These are phyloP conservation scores for Cotesia chilonis DNA, from an alignment of 1,140 invertebrate species.

Conservation along the genomic window DNA sequence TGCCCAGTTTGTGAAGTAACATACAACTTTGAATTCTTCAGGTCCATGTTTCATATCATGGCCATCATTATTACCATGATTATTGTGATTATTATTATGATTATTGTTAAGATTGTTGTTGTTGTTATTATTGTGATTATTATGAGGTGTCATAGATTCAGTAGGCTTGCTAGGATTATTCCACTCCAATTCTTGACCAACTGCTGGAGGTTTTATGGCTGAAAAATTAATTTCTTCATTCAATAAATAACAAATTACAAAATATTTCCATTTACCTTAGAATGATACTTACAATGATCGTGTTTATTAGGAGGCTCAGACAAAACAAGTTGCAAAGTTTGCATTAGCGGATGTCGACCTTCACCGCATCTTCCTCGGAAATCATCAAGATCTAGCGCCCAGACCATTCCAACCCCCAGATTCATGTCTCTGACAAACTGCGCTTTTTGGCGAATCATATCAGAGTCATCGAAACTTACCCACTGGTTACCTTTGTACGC, in stretches of 20 bases:
- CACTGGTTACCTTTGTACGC: conserved; percentile 87
- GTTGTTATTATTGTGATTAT: too few relatives aligned
- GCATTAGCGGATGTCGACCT: conserved; percentile 79
- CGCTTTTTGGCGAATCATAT: conserved; percentile 81
- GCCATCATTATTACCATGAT: neutral
- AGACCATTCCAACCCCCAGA: conserved; percentile 89
- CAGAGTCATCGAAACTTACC: conserved; percentile 87
- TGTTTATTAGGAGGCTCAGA: conserved; percentile 60
- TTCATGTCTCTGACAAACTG: conserved; percentile 78
- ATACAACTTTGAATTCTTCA: conserved; percentile 68
- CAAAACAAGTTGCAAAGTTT: conserved; percentile 74
- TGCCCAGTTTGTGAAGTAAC: conserved; percentile 75
- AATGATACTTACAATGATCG: conserved; percentile 50
- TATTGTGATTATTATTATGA: too few relatives aligned
- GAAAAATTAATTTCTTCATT: too few relatives aligned
- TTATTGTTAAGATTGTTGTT: too few relatives aligned
- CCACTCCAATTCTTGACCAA: conserved; percentile 52
- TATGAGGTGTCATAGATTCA: conserved; percentile 16
- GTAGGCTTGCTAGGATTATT: conserved; percentile 21
- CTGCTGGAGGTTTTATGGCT: conserved; percentile 51
- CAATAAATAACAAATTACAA: too few relatives aligned
- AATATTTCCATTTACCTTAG: too few relatives aligned
- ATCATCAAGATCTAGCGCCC: conserved; percentile 78
- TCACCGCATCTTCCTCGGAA: conserved; percentile 72
- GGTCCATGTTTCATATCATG: conserved; percentile 32